Base-by-base conservation (phyloP, 2,797 vertebrate genomes). In the Leuciscus waleckii region DNA sequence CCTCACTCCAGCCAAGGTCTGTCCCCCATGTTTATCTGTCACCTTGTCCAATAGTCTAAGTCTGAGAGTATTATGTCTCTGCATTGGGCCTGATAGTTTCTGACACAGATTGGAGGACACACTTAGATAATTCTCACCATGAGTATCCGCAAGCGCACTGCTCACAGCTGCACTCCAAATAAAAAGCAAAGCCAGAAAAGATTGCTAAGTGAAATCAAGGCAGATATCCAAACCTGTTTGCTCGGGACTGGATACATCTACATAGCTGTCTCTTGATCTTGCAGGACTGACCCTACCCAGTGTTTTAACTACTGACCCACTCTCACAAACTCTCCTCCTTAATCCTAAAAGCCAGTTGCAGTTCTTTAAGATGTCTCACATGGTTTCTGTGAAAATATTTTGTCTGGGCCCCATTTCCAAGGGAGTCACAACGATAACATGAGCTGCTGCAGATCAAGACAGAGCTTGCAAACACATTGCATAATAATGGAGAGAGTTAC, bases 351-450 rank as follows among this genome's bases (percentile, higher is more conserved):
- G 74, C 63, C 65, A 54, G 70, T 56, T 43, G 51, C 81, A 83
- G 82, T 67, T 83, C 81, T 9, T 7, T 84, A 89, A 89, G 84
- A 90, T 70, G 84, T 86, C 83, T 92, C 87, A 90, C 84, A 89
- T 93, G 90, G 85, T 92, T 89, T 85, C 83, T 89, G 84, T 79
- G 80, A 88, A 93, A 92, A 91, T 92, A 90, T 93, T 92, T 90
- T 87, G 89, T 87, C 88, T 91, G 83, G 82, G 87, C 89, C 87
- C 16, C 82, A 85, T 65, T 41, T 85, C 83, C 68, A 84, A 84
- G 88, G 88, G 90, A 92, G 90, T 88, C 79, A 81, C 86, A 89
- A 65, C 39, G 88, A 91, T 90, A 92, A 90, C 70, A 87, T 86
- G 51, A 85, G 75, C 86, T 82, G 83, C 85, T 37, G 35, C 56